Evolutionary conservation across 2,888 invertebrate species (phyloP).

Genomic region (Rhopalosiphum nymphaeae): DNA sequence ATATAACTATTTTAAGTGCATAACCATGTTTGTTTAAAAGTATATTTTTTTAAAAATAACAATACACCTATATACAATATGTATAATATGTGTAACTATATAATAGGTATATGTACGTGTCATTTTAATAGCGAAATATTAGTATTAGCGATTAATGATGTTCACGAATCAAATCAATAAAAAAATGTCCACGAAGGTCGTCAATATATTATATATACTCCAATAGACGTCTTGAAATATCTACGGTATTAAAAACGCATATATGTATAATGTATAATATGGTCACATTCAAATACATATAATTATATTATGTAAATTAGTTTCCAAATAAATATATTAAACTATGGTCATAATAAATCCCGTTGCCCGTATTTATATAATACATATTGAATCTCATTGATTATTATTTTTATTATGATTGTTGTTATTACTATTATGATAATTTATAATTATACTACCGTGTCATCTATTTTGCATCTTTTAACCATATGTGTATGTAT

Average conservation of each 20-base stretch:
- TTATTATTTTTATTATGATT: background rate
- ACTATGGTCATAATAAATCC: background rate
- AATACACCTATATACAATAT: background rate
- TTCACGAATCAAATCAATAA: background rate
- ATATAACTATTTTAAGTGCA: slow-evolving; percentile 41
- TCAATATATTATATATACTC: background rate
- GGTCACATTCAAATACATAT: background rate
- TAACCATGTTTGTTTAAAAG: slow-evolving; percentile 35
- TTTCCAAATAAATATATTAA: background rate
- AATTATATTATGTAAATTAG: background rate
- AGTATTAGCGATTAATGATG: background rate
- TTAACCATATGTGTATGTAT: background rate
- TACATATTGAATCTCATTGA: background rate
- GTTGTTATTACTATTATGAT: background rate
- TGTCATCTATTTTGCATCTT: background rate
- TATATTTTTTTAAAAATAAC: background rate
- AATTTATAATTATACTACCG: background rate
- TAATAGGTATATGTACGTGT: background rate
- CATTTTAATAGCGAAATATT: background rate
- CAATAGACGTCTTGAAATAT: background rate
- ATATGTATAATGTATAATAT: background rate
- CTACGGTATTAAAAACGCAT: background rate
- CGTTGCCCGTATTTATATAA: background rate
- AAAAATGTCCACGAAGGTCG: background rate
- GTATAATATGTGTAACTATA: too few species aligned